Evolutionary conservation across 2,888 invertebrate species (phyloP).

Genomic region (Disparrhopalites patrizii): DNA sequence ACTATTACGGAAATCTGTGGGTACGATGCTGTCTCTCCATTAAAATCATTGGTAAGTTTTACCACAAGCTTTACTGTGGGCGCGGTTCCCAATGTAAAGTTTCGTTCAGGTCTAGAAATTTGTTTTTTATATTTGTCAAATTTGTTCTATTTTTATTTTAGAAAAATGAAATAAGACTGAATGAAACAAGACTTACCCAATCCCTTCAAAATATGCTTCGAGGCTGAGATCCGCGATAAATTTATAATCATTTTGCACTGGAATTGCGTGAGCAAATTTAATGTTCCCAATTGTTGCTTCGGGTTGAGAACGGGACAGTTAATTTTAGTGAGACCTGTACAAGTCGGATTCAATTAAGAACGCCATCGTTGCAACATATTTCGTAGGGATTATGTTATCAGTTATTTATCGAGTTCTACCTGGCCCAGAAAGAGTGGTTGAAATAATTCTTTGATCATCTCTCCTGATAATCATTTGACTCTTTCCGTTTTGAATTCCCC

Average conservation of each 20-base stretch:
- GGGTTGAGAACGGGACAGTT: conserved; percentile 45
- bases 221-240: conserved; percentile 57
- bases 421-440: not conserved
- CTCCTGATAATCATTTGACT: too few relatives aligned
- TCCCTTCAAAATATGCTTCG: conserved; percentile 40
- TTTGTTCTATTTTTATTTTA: not conserved
- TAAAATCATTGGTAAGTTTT: not conserved
- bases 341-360: not conserved
- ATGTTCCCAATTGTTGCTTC: conserved; percentile 8
- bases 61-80: conserved; percentile 24
- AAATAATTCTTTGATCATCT: too few relatives aligned
- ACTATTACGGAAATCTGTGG: conserved; percentile 1
- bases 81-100: conserved; percentile 50
- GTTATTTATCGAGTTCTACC: too few relatives aligned
- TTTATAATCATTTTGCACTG: conserved; percentile 57
- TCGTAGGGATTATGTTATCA: not conserved
- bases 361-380: not conserved
- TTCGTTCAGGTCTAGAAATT: conserved; percentile 10
- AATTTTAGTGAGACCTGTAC: too few relatives aligned
- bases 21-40: not conserved
- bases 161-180: not conserved
- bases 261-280: conserved; percentile 29
- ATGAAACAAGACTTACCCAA: conserved; percentile 15
- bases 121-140: not conserved
- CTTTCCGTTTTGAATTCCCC: too few relatives aligned